These are phyloP conservation scores for Coptotermes formosanus DNA, from an alignment of 1,140 invertebrate genomes.

Conservation along the genomic window DNA sequence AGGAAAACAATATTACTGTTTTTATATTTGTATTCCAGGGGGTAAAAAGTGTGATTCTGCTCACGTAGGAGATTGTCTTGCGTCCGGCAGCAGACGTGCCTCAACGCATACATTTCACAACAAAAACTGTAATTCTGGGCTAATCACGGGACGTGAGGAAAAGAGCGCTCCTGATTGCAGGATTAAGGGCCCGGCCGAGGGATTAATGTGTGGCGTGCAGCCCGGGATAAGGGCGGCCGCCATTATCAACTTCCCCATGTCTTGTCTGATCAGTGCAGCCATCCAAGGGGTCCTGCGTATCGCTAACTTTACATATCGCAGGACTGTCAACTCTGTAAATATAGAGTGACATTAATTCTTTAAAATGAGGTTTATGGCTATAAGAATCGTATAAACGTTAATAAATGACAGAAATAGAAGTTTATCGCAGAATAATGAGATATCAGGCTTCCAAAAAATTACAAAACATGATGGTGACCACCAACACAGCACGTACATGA, in stretches of 20 bases:
- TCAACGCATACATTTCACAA: constrained; percentile 7
- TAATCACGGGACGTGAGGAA: constrained; percentile 14
- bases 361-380: no score
- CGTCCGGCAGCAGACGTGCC: neutral
- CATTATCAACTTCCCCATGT: constrained; percentile 11
- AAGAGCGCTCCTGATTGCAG: neutral
- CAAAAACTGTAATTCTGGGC: constrained; percentile 11
- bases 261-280: constrained; percentile 9
- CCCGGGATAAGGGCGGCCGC: neutral
- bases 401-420: no score
- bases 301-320: neutral
- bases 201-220: neutral
- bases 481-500: no score
- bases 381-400: no score
- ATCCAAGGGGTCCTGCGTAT: neutral
- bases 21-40: constrained; percentile 9
- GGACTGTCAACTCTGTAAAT: no score
- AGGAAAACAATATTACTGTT: constrained; percentile 4
- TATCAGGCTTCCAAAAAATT: no score
- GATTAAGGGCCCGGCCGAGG: neutral
- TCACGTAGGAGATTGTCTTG: constrained; percentile 10
- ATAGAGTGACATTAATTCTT: no score
- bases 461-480: no score
- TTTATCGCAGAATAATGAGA: no score
- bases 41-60: neutral